Evolutionary conservation across 2,888 invertebrate genomes (phyloP).

Genomic region (Trichogramma evanescens): DNA sequence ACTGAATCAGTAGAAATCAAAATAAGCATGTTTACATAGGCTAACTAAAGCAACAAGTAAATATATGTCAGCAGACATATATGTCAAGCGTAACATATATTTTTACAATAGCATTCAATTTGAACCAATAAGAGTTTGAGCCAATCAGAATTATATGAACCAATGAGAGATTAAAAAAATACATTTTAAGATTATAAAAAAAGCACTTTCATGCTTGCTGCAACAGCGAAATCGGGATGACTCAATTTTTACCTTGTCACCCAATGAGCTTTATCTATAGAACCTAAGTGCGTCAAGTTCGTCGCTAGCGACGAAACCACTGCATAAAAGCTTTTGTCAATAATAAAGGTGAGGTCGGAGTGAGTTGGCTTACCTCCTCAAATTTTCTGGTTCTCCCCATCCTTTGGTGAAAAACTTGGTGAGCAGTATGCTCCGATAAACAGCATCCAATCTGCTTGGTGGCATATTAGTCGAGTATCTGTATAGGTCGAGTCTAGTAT

Average conservation of each 20-base stretch:
- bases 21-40: not conserved
- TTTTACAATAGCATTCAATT: too few species aligned
- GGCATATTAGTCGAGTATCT: constrained; percentile 31
- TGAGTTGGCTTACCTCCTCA: constrained; percentile 61
- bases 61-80: not conserved
- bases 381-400: constrained; percentile 90
- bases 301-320: too few species aligned
- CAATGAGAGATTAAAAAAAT: too few species aligned
- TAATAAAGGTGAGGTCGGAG: not conserved
- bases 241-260: too few species aligned
- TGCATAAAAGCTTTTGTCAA: not conserved
- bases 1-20: not conserved
- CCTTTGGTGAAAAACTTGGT: constrained; percentile 92
- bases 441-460: constrained; percentile 58
- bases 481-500: too few species aligned
- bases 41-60: not conserved
- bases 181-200: too few species aligned
- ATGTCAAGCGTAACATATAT: not conserved
- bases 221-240: too few species aligned
- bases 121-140: too few species aligned
- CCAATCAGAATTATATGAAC: too few species aligned
- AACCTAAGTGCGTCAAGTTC: too few species aligned
- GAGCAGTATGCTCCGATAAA: constrained; percentile 79
- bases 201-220: too few species aligned
- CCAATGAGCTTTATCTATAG: too few species aligned